A percentile compares a stretch with the other conserved stretches of the same genome.
Evolutionary conservation across 2,113 vertebrate genomes (phyloP).

Genomic region (Neogale vison): DNA sequence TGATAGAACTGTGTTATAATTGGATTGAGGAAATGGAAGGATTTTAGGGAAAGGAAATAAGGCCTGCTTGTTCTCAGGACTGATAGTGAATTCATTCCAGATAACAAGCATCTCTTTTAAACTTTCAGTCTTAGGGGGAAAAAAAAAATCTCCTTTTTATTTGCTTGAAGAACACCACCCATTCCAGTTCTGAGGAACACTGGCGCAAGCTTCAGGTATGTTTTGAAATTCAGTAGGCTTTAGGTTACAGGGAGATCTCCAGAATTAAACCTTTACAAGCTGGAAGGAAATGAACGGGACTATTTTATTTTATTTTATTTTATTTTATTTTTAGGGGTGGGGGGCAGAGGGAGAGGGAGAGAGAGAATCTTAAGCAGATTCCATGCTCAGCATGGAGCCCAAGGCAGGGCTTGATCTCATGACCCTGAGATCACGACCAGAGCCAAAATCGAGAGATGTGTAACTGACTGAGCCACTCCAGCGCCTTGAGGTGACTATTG

Average conservation of each 20-base stretch:
- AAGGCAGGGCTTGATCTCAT: neutral
- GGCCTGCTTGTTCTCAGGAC: neutral
- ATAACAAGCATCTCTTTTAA: neutral
- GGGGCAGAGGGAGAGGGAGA: neutral
- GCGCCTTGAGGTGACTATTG: neutral
- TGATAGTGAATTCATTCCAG: neutral
- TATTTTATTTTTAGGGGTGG: neutral
- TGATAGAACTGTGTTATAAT: conserved; percentile 14
- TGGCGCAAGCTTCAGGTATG: neutral
- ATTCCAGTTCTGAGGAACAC: neutral
- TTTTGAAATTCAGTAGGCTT: conserved; percentile 21
- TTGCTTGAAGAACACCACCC: neutral
- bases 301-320: too few relatives aligned
- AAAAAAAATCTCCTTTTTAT: neutral
- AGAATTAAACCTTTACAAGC: conserved; percentile 12
- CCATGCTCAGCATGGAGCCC: neutral
- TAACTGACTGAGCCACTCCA: neutral
- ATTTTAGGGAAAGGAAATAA: neutral
- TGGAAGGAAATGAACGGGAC: conserved; percentile 10
- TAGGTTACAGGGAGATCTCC: neutral
- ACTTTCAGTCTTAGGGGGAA: neutral
- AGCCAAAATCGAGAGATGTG: neutral
- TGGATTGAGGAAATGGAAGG: neutral
- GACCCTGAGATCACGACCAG: neutral
- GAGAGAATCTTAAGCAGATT: neutral